These are phyloP conservation scores for Heliopora coerulea DNA, from an alignment of 92 coral and sea anemone species.

Conservation along the genomic window DNA sequence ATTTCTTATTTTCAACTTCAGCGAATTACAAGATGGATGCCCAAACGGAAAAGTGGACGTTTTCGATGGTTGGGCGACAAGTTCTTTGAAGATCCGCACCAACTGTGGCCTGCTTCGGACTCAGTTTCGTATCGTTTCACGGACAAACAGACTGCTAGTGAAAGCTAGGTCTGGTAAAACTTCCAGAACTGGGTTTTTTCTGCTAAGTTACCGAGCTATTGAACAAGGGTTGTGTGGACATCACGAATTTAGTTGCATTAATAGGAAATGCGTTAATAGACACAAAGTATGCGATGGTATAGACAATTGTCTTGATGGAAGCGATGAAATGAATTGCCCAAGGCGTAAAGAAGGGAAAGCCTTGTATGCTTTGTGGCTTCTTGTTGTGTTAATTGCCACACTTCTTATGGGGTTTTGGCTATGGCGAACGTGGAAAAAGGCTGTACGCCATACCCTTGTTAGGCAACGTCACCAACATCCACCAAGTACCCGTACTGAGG, in stretches of 20 bases:
- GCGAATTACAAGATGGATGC: slow-evolving; percentile 49
- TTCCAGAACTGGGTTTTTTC: slow-evolving; percentile 70
- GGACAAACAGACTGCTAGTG: slow-evolving; percentile 63
- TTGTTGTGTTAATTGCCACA: slow-evolving; percentile 71
- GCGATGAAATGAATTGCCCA: slow-evolving; percentile 82
- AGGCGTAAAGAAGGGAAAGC: slow-evolving; percentile 51
- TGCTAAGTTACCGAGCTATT: slow-evolving; percentile 56
- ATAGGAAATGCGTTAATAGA: slow-evolving; percentile 64
- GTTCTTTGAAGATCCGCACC: slow-evolving; percentile 55
- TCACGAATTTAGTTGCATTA: slow-evolving; percentile 62
- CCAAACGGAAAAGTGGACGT: slow-evolving; percentile 64
- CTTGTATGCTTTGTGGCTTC: slow-evolving; percentile 91
- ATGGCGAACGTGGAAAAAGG: slow-evolving; percentile 87
- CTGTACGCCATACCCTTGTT: slow-evolving; percentile 60
- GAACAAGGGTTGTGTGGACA: slow-evolving; percentile 65
- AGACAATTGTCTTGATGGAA: slow-evolving; percentile 71
- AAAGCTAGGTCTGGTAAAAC: slow-evolving; percentile 56
- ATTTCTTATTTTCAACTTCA: slow-evolving; percentile 81
- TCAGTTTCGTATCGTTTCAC: slow-evolving; percentile 59
- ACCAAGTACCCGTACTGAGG: slow-evolving; percentile 46
- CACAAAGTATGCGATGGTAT: slow-evolving; percentile 58
- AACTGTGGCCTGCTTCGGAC: slow-evolving; percentile 58
- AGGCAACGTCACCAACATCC: slow-evolving; percentile 42
- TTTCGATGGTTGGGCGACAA: slow-evolving; percentile 64
- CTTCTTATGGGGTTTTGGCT: slow-evolving; percentile 86